A percentile compares a stretch with the other conserved stretches of the same genome.
These are phyloP conservation scores for Hemichromis elongatus DNA, from an alignment of 2,113 vertebrate genomes.

Conservation along the genomic window DNA sequence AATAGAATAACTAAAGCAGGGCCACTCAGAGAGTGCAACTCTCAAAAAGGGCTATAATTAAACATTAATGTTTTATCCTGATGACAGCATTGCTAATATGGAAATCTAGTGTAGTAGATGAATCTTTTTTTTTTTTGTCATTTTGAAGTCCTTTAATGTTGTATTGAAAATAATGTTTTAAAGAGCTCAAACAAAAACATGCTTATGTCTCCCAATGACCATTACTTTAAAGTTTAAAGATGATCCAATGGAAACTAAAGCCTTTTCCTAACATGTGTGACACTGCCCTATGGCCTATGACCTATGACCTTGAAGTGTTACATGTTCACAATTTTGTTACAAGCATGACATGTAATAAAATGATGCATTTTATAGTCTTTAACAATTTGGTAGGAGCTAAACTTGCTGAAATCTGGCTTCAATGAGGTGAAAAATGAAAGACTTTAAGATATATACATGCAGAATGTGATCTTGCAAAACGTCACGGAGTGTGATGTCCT, in stretches of 20 bases:
- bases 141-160: neutral
- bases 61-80: neutral
- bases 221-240: neutral
- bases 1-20: neutral
- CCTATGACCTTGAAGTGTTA: neutral
- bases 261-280: neutral
- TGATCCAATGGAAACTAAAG: neutral
- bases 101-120: neutral
- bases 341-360: neutral
- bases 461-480: neutral
- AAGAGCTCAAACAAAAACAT: neutral
- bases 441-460: neutral
- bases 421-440: neutral
- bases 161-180: neutral
- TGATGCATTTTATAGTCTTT: neutral
- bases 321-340: neutral
- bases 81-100: neutral
- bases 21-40: neutral
- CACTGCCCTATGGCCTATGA: neutral
- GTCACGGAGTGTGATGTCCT: neutral
- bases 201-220: neutral
- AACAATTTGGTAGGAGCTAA: neutral
- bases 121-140: neutral
- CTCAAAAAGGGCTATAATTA: neutral
- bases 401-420: neutral